phyloP scores from a whole-genome alignment of 2,888 invertebrate genomes.

The Rhaphigaster nebulosa region DNA sequence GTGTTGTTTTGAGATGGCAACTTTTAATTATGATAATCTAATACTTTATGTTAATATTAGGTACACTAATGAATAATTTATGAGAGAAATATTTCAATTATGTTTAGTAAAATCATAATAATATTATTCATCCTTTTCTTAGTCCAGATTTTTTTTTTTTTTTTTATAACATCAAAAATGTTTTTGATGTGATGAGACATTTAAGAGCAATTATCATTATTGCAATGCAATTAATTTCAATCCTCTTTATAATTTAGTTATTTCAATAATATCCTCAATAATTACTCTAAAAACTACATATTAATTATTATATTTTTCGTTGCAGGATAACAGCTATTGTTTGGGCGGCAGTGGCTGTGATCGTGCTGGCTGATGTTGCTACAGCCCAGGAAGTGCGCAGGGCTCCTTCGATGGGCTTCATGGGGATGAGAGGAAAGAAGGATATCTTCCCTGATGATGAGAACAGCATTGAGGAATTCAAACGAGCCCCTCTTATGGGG shows the following conservation, averaged over 20 bases:
- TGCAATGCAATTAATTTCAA: neutral
- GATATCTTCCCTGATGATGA: slow-evolving; percentile 65
- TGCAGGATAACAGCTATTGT: slow-evolving; percentile 50
- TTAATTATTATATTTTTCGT: neutral
- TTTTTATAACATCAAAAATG: too few species aligned
- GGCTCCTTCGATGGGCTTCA: slow-evolving; percentile 72
- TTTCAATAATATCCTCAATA: neutral
- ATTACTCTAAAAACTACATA: neutral
- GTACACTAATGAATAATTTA: too few species aligned
- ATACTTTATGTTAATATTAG: too few species aligned
- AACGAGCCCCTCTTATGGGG: slow-evolving; percentile 61
- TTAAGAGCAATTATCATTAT: too few species aligned
- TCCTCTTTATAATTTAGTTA: neutral
- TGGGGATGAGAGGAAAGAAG: slow-evolving; percentile 76
- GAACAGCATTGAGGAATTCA: slow-evolving; percentile 61
- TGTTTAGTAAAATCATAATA: too few species aligned
- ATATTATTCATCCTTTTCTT: too few species aligned
- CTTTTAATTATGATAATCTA: too few species aligned
- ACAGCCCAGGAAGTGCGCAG: slow-evolving; percentile 60
- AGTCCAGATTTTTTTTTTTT: too few species aligned
- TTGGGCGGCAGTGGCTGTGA: slow-evolving; percentile 53
- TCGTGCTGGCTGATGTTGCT: slow-evolving; percentile 47
- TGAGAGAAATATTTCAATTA: too few species aligned
- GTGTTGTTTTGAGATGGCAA: too few species aligned
- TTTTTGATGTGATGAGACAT: too few species aligned